phyloP scores from a whole-genome alignment of 2,113 vertebrate species.

The Maccullochella peelii region DNA sequence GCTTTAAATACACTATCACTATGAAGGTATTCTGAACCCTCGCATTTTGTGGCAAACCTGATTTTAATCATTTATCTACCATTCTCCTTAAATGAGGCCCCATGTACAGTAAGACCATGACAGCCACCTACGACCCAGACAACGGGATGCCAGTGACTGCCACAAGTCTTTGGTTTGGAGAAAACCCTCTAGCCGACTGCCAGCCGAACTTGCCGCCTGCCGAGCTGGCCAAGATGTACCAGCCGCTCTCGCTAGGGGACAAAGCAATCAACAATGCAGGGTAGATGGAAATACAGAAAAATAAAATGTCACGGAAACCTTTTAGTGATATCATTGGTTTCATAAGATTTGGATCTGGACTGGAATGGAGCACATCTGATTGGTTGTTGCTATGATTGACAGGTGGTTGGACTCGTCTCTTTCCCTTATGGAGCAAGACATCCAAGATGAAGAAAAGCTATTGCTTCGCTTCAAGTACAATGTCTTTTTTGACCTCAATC shows the following conservation, averaged over 20 bases:
- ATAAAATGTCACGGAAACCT: not conserved
- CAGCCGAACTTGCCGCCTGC: slow-evolving; percentile 84
- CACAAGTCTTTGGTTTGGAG: slow-evolving; percentile 92
- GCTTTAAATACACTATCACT: not conserved
- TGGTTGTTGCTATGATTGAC: slow-evolving; percentile 40
- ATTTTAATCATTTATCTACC: slow-evolving; percentile 3
- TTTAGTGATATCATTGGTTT: not conserved
- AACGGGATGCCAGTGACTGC: slow-evolving; percentile 90
- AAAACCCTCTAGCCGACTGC: slow-evolving; percentile 86
- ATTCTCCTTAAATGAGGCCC: slow-evolving; percentile 81
- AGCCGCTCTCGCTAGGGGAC: slow-evolving; percentile 89
- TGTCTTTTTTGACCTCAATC: slow-evolving; percentile 97
- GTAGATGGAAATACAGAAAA: slow-evolving; percentile 76
- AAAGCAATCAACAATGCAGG: slow-evolving; percentile 92
- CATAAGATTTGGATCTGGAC: not conserved
- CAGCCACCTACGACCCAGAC: slow-evolving; percentile 90
- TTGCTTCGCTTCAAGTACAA: slow-evolving; percentile 97
- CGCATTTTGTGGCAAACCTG: not conserved
- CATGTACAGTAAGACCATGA: slow-evolving; percentile 95
- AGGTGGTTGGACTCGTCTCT: slow-evolving; percentile 98
- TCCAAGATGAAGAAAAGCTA: slow-evolving; percentile 91
- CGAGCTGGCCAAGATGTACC: slow-evolving; percentile 90
- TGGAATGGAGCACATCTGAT: slow-evolving; percentile 1
- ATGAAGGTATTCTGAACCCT: not conserved
- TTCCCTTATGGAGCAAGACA: slow-evolving; percentile 96